phyloP scores from a whole-genome alignment of 1,140 invertebrate genomes.

The Euwallacea similis region DNA sequence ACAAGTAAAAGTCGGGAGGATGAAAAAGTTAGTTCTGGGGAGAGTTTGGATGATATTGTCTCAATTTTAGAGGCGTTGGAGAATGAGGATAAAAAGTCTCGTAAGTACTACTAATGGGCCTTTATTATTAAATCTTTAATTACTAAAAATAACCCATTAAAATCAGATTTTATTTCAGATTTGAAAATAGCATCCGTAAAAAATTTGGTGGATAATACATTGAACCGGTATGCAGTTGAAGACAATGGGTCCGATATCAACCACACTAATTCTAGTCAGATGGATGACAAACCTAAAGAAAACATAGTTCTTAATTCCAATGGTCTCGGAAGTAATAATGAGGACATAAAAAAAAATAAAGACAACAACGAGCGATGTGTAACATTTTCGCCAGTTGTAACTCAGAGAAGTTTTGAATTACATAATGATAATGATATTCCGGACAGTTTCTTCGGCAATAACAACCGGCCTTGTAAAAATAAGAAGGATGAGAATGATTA shows the following conservation, averaged over 20 bases:
- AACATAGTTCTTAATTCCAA: too few relatives aligned
- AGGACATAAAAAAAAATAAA: constrained; percentile 19
- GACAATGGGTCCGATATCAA: too few relatives aligned
- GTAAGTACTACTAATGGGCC: constrained; percentile 36
- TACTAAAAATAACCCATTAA: too few relatives aligned
- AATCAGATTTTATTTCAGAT: constrained; percentile 26
- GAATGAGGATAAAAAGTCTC: constrained; percentile 49
- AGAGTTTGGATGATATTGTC: constrained; percentile 48
- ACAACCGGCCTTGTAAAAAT: background rate
- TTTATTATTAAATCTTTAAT: too few relatives aligned
- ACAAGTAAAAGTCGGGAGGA: constrained; percentile 23
- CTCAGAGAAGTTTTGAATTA: constrained; percentile 21
- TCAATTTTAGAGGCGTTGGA: constrained; percentile 48
- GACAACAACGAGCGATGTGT: constrained; percentile 26
- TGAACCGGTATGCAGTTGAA: constrained; percentile 26
- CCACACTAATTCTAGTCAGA: too few relatives aligned
- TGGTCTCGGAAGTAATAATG: too few relatives aligned
- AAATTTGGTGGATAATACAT: constrained; percentile 32
- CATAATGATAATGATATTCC: constrained; percentile 1
- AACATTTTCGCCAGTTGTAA: constrained; percentile 32
- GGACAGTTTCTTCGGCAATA: constrained; percentile 1
- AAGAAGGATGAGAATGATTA: too few relatives aligned
- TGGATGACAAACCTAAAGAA: too few relatives aligned
- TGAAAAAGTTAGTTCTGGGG: constrained; percentile 24
- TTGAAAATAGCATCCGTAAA: constrained; percentile 38